Evolutionary conservation across 2,113 vertebrate genomes (phyloP), one percentile per base, ranked within the genome.

Genomic region (Physeter macrocephalus): DNA sequence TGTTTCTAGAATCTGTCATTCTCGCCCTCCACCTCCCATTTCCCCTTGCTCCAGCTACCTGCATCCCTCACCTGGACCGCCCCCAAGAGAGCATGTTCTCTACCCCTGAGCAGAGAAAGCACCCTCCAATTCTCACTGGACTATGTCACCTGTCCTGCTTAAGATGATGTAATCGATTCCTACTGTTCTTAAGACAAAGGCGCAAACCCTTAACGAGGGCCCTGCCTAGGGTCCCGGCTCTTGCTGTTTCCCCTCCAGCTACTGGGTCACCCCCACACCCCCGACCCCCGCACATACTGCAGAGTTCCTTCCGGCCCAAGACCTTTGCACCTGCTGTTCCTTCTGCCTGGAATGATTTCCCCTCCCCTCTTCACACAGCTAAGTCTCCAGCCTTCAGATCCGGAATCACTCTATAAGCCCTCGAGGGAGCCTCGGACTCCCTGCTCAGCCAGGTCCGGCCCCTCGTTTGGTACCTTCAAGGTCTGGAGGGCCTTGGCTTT

Each of bases 21-120:
- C 52, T 59, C 0, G 0, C 15, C n/a, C 7, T 6, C 29, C 2
- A 1, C 67, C 61, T 9, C 23, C 21, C 21, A 2, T 2, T 6
- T 9, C 14, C 43, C 77, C 17, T 11, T 46, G 43, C 1, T 21
- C 31, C 7, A 25, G 71, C 52, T 6, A 2, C 9, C 36, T 17
- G 41, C 25, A 1, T 12, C 11, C 21, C 71, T 31, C 59, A 3
- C 14, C 41, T 17, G 71, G 41, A 43, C 0, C 0, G 54, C 31
- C 18, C 43, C 29, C 27, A 1, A 8, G 67, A 61, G 17, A 1
- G 15, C 1, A 1, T 6, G 31, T 34, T 94, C 54, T 69, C 34
- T 9, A 21, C 23, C 5, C 23, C 1, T 1, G 36, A 49, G 82
- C 77, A 36, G 72, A 59, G 57, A 52, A 25, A 21, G 29, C 59